A percentile compares a stretch with the other conserved stretches of the same genome.
phyloP scores from a whole-genome alignment of 2,113 vertebrate genomes.

The Prinia subflava region DNA sequence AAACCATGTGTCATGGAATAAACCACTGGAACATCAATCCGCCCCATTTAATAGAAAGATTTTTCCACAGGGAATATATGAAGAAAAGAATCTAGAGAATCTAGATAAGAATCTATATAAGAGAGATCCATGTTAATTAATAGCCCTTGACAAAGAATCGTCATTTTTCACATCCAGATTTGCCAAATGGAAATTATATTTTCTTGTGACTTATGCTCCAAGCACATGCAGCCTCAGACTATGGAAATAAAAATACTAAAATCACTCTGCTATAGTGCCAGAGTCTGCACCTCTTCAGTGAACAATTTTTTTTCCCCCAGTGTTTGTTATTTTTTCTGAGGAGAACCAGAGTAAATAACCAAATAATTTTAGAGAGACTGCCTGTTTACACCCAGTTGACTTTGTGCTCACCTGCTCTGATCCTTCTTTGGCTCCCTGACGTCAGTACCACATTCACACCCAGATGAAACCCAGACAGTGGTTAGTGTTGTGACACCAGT shows the following conservation, averaged over 20 bases:
- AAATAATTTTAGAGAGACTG: neutral
- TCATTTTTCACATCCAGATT: neutral
- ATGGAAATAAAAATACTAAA: neutral
- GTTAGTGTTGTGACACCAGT: neutral
- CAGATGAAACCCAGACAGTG: neutral
- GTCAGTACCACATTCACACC: neutral
- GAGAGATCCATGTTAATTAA: neutral
- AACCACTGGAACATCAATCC: neutral
- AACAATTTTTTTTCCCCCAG: neutral
- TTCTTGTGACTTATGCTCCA: neutral
- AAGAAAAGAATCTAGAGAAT: neutral
- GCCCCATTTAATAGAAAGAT: neutral
- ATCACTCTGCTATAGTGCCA: neutral
- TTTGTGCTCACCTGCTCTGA: neutral
- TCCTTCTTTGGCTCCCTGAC: neutral
- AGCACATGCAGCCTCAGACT: neutral
- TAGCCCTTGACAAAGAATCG: neutral
- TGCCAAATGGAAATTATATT: neutral
- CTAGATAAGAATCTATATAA: neutral
- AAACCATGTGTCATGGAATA: neutral
- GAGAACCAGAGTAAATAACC: neutral
- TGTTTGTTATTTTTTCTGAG: neutral
- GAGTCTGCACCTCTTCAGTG: neutral
- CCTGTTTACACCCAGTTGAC: neutral
- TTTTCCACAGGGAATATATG: neutral